These are phyloP conservation scores for Oncorhynchus nerka DNA, from an alignment of 2,113 vertebrate species.

Conservation along the genomic window DNA sequence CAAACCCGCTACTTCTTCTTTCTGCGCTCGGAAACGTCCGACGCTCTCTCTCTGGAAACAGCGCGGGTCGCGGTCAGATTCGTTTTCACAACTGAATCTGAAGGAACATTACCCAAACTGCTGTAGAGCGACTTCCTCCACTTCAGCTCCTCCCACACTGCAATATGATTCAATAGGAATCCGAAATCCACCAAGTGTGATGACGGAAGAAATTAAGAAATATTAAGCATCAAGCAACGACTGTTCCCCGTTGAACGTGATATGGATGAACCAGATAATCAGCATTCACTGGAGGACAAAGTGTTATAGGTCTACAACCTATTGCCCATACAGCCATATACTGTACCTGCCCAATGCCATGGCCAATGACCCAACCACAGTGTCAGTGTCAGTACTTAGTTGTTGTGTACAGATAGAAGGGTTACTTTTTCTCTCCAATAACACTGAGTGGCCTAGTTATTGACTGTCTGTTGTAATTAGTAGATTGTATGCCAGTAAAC, in stretches of 20 bases:
- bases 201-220: neutral
- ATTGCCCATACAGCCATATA: too few species aligned
- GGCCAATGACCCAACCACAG: too few species aligned
- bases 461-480: neutral
- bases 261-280: too few species aligned
- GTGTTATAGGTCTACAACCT: too few species aligned
- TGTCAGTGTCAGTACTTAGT: too few species aligned
- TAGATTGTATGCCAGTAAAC: neutral
- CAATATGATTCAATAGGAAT: conserved; percentile 43
- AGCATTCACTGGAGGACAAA: too few species aligned
- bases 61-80: conserved; percentile 38
- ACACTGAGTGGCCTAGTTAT: neutral
- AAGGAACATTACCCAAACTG: conserved; percentile 53
- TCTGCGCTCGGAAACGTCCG: neutral
- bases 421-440: neutral
- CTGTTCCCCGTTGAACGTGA: too few species aligned
- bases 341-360: too few species aligned
- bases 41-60: neutral
- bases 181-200: conserved; percentile 54
- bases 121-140: conserved; percentile 73
- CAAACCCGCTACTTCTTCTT: neutral
- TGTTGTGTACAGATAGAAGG: too few species aligned
- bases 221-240: too few species aligned
- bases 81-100: conserved; percentile 53
- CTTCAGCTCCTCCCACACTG: conserved; percentile 62